phyloP scores from a whole-genome alignment of 1,140 invertebrate genomes.

The Sesamia nonagrioides region DNA sequence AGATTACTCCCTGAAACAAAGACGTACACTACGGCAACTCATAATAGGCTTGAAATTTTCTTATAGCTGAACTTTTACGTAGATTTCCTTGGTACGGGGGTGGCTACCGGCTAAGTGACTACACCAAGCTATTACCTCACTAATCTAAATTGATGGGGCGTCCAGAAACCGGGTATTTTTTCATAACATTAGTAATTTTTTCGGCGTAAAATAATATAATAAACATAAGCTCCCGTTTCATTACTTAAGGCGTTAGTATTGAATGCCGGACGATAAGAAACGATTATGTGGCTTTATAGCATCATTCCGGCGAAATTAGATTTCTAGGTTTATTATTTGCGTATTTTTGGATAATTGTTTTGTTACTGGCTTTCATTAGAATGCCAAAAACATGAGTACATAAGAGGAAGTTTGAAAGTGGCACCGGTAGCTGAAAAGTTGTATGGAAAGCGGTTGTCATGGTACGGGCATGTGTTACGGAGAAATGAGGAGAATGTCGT shows the following conservation, averaged over 20 bases:
- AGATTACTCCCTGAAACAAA: slow-evolving; percentile 53
- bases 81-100: slow-evolving; percentile 82
- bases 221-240: slow-evolving; percentile 74
- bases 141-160: slow-evolving; percentile 87
- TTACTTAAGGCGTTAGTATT: slow-evolving; percentile 77
- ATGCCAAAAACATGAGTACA: too few relatives aligned
- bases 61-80: slow-evolving; percentile 84
- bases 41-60: slow-evolving; percentile 86
- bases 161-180: slow-evolving; percentile 81
- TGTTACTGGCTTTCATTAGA: neutral
- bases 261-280: slow-evolving; percentile 59
- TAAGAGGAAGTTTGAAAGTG: too few relatives aligned
- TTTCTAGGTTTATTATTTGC: slow-evolving; percentile 46
- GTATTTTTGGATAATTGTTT: slow-evolving; percentile 4
- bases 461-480: too few relatives aligned
- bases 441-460: too few relatives aligned
- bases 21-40: slow-evolving; percentile 75
- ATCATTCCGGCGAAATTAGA: slow-evolving; percentile 54
- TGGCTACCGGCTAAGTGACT: slow-evolving; percentile 59
- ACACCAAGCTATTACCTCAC: slow-evolving; percentile 76
- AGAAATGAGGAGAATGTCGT: too few relatives aligned
- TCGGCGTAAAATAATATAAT: slow-evolving; percentile 85
- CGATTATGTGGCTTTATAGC: slow-evolving; percentile 57
- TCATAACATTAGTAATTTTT: slow-evolving; percentile 84
- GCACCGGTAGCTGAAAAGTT: too few relatives aligned